Evolutionary conservation across 2,113 vertebrate species (phyloP).

Genomic region (Phylloscopus trochiloides): DNA sequence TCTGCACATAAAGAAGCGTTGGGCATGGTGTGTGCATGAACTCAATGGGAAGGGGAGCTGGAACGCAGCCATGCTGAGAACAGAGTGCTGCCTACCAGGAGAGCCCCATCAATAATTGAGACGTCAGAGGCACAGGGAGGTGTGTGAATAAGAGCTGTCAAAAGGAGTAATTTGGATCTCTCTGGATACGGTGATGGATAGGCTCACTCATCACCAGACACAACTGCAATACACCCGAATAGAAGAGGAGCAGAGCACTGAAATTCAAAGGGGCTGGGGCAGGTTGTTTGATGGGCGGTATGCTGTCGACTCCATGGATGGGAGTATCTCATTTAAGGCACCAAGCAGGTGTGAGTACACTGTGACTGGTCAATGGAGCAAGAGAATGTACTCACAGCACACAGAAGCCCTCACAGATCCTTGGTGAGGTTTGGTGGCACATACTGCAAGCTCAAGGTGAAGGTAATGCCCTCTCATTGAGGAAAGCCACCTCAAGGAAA

Average conservation of each 20-base stretch:
- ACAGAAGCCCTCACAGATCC: not conserved
- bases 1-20: conserved; percentile 21
- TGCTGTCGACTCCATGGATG: rapidly evolving
- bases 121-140: not conserved
- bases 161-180: conserved; percentile 42
- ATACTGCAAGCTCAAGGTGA: not conserved
- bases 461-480: not conserved
- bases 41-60: conserved; percentile 36
- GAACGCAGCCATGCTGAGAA: conserved; percentile 35
- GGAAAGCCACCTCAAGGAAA: not conserved
- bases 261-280: not conserved
- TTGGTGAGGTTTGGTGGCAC: not conserved
- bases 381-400: not conserved
- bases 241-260: not conserved
- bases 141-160: conserved; percentile 41
- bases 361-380: not conserved
- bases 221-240: not conserved
- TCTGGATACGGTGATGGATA: conserved; percentile 20
- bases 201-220: not conserved
- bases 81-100: conserved; percentile 26
- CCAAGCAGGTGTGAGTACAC: not conserved
- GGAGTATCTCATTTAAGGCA: not conserved
- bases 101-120: conserved; percentile 53
- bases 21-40: not conserved
- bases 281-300: not conserved